Conservation (phyloP, 2,113 vertebrate genomes). For the Vombatus ursinus region DNA sequence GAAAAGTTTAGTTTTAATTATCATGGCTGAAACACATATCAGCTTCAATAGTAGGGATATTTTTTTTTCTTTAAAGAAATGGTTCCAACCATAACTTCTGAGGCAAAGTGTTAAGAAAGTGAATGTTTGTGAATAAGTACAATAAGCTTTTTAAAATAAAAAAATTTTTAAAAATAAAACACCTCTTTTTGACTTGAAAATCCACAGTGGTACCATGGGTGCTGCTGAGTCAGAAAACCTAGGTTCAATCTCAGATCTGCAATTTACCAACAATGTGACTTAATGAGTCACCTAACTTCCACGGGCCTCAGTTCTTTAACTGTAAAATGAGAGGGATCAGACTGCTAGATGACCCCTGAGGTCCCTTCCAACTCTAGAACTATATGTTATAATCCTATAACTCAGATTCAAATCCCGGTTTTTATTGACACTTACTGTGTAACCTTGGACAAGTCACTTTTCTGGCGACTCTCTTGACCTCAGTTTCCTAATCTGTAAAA, state of each 20-base stretch:
- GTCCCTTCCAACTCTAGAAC: neutral
- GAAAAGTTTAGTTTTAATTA: conserved; percentile 53
- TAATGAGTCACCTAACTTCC: neutral
- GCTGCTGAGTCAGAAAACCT: neutral
- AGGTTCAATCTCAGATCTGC: neutral
- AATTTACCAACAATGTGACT: neutral
- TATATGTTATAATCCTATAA: neutral
- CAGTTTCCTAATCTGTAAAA: neutral
- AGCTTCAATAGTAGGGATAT: conserved; percentile 7
- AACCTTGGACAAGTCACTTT: neutral
- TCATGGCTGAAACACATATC: conserved; percentile 29
- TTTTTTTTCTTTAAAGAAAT: conserved; percentile 17
- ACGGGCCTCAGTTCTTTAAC: neutral
- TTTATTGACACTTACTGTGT: neutral
- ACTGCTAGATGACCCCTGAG: neutral
- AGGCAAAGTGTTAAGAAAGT: neutral
- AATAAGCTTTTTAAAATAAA: neutral
- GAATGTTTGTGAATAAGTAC: neutral
- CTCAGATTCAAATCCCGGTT: neutral
- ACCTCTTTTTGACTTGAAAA: neutral
- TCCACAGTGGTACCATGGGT: neutral
- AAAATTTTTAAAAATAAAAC: neutral
- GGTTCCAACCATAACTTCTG: neutral
- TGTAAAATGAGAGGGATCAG: neutral
- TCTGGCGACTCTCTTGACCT: neutral